A percentile compares a stretch with the other conserved stretches of the same genome.
These are phyloP conservation scores for Rhimphoctona megacephalus DNA, from an alignment of 2,888 invertebrate species.

Conservation along the genomic window DNA sequence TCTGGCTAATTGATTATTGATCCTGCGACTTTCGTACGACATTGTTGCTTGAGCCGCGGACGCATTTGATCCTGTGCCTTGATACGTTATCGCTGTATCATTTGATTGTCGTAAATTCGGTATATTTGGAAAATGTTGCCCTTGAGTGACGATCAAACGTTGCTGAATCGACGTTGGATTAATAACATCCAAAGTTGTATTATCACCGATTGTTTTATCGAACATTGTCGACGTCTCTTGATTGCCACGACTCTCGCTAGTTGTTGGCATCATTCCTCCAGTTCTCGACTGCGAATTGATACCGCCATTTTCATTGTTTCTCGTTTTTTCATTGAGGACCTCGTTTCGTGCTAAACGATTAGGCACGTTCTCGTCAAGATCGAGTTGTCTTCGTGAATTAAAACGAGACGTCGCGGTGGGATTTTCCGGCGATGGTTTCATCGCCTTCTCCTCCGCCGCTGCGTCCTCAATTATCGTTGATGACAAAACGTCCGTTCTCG, in stretches of 20 bases:
- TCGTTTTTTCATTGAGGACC: slow-evolving; percentile 46
- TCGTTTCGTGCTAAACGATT: slow-evolving; percentile 48
- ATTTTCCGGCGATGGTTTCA: slow-evolving; percentile 82
- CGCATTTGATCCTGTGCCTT: slow-evolving; percentile 26
- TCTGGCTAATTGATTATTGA: slow-evolving; percentile 81
- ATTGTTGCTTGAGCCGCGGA: slow-evolving; percentile 33
- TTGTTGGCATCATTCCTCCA: not conserved
- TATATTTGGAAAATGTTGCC: not conserved
- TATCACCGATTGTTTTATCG: not conserved
- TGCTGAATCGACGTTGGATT: slow-evolving; percentile 6
- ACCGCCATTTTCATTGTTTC: slow-evolving; percentile 6
- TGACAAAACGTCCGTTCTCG: slow-evolving; percentile 93
- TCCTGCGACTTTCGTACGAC: slow-evolving; percentile 72
- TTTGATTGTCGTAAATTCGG: slow-evolving; percentile 19
- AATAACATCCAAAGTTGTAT: not conserved
- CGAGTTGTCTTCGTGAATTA: slow-evolving; percentile 75
- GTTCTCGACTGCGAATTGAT: not conserved
- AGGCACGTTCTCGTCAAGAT: slow-evolving; percentile 69
- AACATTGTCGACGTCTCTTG: not conserved
- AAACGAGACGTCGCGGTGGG: slow-evolving; percentile 73
- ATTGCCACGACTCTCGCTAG: not conserved
- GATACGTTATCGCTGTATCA: slow-evolving; percentile 1
- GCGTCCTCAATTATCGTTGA: slow-evolving; percentile 95
- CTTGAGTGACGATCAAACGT: not conserved
- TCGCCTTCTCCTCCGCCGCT: slow-evolving; percentile 90